These are phyloP conservation scores for Hystrix brachyura DNA, from an alignment of 2,113 vertebrate species.

Conservation along the genomic window DNA sequence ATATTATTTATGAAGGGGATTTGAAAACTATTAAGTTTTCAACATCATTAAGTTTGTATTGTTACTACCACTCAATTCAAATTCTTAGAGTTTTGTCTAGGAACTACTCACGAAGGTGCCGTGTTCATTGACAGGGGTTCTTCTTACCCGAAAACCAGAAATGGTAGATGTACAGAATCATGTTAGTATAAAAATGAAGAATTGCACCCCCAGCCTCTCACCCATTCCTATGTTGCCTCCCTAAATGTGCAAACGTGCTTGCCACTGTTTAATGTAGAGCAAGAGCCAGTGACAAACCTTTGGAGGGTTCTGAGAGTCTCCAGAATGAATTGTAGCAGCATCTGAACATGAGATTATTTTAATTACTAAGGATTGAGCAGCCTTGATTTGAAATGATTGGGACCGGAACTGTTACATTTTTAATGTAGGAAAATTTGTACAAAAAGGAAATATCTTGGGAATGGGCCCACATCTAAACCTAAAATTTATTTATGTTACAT, in stretches of 20 bases:
- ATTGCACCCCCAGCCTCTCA: background rate
- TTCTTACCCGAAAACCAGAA: background rate
- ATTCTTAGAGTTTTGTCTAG: background rate
- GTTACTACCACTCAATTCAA: background rate
- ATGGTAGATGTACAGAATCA: background rate
- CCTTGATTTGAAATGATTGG: background rate
- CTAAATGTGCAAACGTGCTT: background rate
- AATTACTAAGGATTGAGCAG: background rate
- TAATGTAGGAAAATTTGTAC: background rate
- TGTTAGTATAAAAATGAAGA: background rate
- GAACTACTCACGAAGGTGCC: background rate
- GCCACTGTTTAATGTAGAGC: background rate
- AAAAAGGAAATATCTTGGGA: background rate
- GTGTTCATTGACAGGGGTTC: background rate
- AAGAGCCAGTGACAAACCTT: background rate
- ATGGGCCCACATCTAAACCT: background rate
- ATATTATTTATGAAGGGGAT: slow-evolving; percentile 38
- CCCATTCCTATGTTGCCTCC: background rate
- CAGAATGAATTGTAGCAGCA: background rate
- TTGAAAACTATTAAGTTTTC: background rate
- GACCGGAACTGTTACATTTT: background rate
- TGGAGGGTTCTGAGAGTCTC: background rate
- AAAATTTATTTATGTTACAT: background rate
- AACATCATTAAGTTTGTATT: slow-evolving; percentile 14
- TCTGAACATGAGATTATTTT: background rate